Percentiles rank a stretch among this genome's conserved stretches.
Evolutionary conservation across 2,797 vertebrate species (phyloP).

Genomic region (Sylvia borin): DNA sequence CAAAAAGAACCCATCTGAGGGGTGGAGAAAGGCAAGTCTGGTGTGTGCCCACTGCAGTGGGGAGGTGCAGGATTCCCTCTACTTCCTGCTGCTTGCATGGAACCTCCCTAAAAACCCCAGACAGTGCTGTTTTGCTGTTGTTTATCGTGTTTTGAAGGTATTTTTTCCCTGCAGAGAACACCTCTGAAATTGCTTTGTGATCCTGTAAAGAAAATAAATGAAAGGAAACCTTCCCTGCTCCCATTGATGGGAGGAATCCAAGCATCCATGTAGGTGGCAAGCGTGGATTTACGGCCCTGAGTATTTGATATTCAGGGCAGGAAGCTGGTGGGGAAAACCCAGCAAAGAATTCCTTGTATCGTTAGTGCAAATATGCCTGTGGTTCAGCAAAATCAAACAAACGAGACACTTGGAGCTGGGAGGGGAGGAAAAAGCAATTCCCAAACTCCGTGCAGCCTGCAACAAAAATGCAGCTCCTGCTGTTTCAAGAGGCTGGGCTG

Average conservation of each 20-base stretch:
- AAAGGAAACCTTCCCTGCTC: not conserved
- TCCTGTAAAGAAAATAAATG: constrained; percentile 18
- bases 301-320: constrained; percentile 27
- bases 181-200: constrained; percentile 22
- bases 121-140: not conserved
- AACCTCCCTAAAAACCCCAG: not conserved
- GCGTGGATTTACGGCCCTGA: not conserved
- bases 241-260: not conserved
- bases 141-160: not conserved
- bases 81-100: not conserved
- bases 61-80: not conserved
- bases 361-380: not conserved
- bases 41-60: not conserved
- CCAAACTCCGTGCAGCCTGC: not conserved
- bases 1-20: not conserved
- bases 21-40: not conserved
- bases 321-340: constrained; percentile 15
- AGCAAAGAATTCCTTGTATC: not conserved
- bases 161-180: constrained; percentile 2
- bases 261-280: not conserved
- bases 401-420: not conserved
- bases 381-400: constrained; percentile 18
- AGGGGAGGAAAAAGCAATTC: not conserved
- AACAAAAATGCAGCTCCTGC: not conserved
- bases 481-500: not conserved